Conservation (phyloP, 2,797 vertebrate species). For the Diplodus puntazzo region DNA sequence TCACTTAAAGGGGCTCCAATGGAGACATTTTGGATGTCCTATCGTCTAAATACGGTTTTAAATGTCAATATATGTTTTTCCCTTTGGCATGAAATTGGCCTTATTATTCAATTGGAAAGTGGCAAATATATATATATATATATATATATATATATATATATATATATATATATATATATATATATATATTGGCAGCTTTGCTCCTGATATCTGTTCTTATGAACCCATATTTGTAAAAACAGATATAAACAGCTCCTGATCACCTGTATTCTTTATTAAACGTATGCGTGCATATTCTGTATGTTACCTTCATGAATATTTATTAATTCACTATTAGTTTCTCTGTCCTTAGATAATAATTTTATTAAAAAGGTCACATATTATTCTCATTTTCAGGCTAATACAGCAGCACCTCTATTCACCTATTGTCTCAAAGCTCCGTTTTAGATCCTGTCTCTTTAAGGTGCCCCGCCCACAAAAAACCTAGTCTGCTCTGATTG, state of each 20-base stretch:
- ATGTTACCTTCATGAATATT: neutral
- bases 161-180: no score
- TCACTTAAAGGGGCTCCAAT: neutral
- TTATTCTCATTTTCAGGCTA: no score
- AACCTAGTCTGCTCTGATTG: no score
- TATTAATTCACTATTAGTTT: neutral
- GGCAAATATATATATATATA: no score
- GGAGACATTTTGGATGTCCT: neutral
- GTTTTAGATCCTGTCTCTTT: no score
- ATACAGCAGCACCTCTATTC: no score
- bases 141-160: no score
- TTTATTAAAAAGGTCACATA: no score
- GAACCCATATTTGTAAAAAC: neutral
- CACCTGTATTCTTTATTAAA: neutral
- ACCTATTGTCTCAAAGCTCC: no score
- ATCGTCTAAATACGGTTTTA: neutral
- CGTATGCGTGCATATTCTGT: neutral
- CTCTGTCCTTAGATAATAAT: neutral
- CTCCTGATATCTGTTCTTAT: neutral
- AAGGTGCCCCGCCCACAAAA: no score
- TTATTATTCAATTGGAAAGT: neutral
- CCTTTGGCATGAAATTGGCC: neutral
- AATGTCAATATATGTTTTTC: neutral
- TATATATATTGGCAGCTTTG: neutral
- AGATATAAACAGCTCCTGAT: neutral